Conservation (phyloP, 1,140 invertebrate species). For the Pseudomyrmex dendroicus region DNA sequence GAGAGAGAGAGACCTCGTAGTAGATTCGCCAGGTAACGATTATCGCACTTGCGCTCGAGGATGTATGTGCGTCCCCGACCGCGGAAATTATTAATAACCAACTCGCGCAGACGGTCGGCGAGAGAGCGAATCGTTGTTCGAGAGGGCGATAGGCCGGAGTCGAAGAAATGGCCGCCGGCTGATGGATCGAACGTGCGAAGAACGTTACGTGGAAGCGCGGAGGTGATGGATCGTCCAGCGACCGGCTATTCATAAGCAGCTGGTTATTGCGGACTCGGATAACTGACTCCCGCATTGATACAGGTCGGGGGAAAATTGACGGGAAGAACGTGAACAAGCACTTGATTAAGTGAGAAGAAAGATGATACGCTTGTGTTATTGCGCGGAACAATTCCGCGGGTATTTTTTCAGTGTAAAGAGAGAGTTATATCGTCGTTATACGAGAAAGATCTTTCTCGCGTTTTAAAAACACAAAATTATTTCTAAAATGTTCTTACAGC, state of each 20-base stretch:
- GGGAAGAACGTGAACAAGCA: conserved; percentile 27
- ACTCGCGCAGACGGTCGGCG: conserved; percentile 2
- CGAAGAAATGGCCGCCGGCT: conserved; percentile 60
- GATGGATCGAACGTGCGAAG: conserved; percentile 61
- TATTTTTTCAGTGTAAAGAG: no score
- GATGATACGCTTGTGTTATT: conserved; percentile 25
- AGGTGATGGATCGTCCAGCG: conserved; percentile 64
- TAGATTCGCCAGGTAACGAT: conserved; percentile 48
- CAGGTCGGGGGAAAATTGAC: conserved; percentile 31
- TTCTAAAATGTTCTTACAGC: no score
- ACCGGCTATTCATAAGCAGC: conserved; percentile 68
- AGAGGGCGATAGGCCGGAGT: conserved; percentile 42
- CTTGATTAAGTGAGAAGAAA: conserved; percentile 47
- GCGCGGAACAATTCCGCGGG: conserved; percentile 19
- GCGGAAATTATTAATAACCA: conserved; percentile 69
- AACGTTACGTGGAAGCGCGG: conserved; percentile 50
- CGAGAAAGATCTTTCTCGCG: no score
- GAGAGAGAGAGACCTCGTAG: background rate
- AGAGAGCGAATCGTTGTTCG: conserved; percentile 66
- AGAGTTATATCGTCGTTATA: no score
- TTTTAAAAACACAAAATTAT: no score
- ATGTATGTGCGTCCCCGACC: background rate
- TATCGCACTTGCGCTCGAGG: conserved; percentile 17
- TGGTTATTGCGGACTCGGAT: conserved; percentile 47
- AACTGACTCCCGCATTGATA: conserved; percentile 29